Base-by-base conservation (phyloP, 92 coral and sea anemone species). In the Phenganax subtilis region DNA sequence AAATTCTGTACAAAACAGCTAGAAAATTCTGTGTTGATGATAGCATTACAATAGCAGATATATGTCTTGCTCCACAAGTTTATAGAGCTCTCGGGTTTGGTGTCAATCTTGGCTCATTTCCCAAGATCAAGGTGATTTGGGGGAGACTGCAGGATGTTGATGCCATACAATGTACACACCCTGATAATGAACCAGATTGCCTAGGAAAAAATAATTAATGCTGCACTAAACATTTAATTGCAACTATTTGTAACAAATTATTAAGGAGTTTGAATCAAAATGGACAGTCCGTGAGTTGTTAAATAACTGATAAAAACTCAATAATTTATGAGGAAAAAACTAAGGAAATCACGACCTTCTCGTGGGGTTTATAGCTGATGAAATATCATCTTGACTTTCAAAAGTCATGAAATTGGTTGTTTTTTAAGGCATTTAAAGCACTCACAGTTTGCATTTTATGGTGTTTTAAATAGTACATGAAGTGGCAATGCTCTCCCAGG, bases 111-210 rank as follows among this genome's bases (percentile, higher is more conserved):
- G 64, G 47, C 20, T 64, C 10, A 16, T 75, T 75, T 29, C 65
- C 65, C 14, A 75, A 75, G 47, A 57, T 75, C 31, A 55, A 51
- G 10, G 12, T 3, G 55, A 75, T 75, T 25, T 75, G 80, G 62
- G 52, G 56, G n/a, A 55, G 12, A 25, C 55, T 75, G 60, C 10
- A 14, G 8, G 55, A n/a, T 12, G 52, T 55, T 27, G 80, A 75
- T n/a, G 65, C 63, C n/a, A 10, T 75, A 7, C 20, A 17, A 29
- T n/a, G 62, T 16, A 54, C 63, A 11, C 64, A 57, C 9, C 80
- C 80, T 54, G 47, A 75, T 51, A 75, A 75, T 75, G 80, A 75
- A 56, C 80, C 80, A 55, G 80, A 75, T 54, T 75, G 80, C 17
- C 80, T 65, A n/a, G 30, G 12, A 67, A 67, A 67, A 59, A 37